A percentile compares a stretch with the other conserved stretches of the same genome.
phyloP scores from a whole-genome alignment of 2,113 vertebrate genomes.

The Sinosuthora webbiana region DNA sequence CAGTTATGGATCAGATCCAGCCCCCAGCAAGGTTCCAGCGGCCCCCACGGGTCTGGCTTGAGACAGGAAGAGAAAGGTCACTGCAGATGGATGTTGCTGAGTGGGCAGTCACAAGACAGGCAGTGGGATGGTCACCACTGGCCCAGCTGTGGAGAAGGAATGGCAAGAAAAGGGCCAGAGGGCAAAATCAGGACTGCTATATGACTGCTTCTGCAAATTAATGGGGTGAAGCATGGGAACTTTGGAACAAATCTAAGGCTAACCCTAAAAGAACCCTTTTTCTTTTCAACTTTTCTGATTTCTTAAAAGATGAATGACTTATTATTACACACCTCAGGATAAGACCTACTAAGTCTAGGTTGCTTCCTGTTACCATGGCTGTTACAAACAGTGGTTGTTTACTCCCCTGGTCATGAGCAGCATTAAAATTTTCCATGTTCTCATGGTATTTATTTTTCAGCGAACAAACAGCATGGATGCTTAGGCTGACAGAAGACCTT shows the following conservation, averaged over 20 bases:
- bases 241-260: not conserved
- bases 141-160: not conserved
- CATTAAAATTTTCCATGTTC: not conserved
- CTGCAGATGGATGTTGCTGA: not conserved
- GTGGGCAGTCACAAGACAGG: not conserved
- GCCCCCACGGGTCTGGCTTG: not conserved
- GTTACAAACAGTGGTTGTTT: not conserved
- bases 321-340: not conserved
- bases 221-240: not conserved
- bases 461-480: not conserved
- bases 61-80: not conserved
- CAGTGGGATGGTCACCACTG: not conserved
- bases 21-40: rapidly evolving
- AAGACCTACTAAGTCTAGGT: not conserved
- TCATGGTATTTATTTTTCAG: not conserved
- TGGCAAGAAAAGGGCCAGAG: not conserved
- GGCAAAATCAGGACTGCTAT: not conserved
- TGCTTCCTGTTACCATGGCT: not conserved
- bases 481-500: not conserved
- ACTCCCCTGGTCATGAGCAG: not conserved
- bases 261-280: not conserved
- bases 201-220: not conserved
- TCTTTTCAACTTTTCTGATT: not conserved
- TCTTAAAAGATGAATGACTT: not conserved
- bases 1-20: not conserved